Conservation (phyloP, 2,113 vertebrate genomes). For the Austrofundulus limnaeus region DNA sequence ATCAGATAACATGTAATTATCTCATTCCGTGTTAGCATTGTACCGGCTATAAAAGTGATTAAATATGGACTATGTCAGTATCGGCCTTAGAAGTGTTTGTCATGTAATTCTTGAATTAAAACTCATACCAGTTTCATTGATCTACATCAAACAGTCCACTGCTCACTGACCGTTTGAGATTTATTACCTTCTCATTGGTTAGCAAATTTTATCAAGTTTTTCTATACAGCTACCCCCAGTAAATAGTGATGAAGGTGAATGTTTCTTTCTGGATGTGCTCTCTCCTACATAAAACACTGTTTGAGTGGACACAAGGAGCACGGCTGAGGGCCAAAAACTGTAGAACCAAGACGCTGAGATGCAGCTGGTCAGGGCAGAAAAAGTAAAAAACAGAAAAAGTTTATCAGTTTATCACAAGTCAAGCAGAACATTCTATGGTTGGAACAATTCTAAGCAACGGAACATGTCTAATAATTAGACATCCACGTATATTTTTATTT, state of each 20-base stretch:
- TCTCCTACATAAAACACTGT: not conserved
- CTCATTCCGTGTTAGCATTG: not conserved
- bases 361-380: too few relatives aligned
- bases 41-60: not conserved
- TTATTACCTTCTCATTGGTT: constrained; percentile 42
- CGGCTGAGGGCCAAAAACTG: too few relatives aligned
- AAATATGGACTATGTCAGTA: constrained; percentile 5
- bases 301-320: too few relatives aligned
- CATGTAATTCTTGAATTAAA: constrained; percentile 11
- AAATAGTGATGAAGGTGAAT: constrained; percentile 81
- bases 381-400: too few relatives aligned
- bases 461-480: too few relatives aligned
- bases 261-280: constrained; percentile 34
- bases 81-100: constrained; percentile 1
- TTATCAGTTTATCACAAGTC: too few relatives aligned
- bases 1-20: not conserved
- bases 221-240: constrained; percentile 68
- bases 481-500: too few relatives aligned
- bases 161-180: constrained; percentile 39
- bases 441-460: too few relatives aligned
- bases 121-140: constrained; percentile 7
- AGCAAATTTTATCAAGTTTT: constrained; percentile 68
- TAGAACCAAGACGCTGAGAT: too few relatives aligned
- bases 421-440: too few relatives aligned
- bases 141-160: constrained; percentile 10